Evolutionary conservation across 2,113 vertebrate species (phyloP), one percentile per base, ranked within the genome.

Genomic region (Sylvia atricapilla): DNA sequence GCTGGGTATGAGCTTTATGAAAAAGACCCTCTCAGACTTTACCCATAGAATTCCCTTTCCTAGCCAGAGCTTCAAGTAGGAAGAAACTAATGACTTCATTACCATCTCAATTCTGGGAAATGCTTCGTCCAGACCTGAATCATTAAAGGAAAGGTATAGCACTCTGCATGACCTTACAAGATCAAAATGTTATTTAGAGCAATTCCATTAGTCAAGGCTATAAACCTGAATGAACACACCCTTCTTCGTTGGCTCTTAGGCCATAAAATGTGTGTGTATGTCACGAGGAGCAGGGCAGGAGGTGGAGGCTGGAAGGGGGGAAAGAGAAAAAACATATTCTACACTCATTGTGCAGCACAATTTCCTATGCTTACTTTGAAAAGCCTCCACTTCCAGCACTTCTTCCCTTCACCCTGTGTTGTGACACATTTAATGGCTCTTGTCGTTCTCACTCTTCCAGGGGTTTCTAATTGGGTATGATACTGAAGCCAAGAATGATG

Each of bases 101-200:
- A 98, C 98, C 98, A 98, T 98, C 98, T 98, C 98, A 98, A 98
- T 98, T 98, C 98, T 98, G 98, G 98, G 98, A 98, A 98, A 98
- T 97, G 97, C 95, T 94, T 96, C 85, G 97, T 97, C 97, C 98
- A 98, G 98, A 98, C 97, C 98, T 97, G 98, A 97, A 97, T 97
- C 98, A 93, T 98, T 96, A 98, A 97, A 98, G 97, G 96, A 97
- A 98, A 98, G 98, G 98, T 98, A 98, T 96, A 97, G 97, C 96
- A 97, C 98, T 98, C 97, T 97, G 96, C 10, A 73, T 98, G 98
- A 98, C 98, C 98, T 98, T 98, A 94, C 88, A 94, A 96, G 97
- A 98, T 98, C 97, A 98, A 98, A 98, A 98, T 97, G 97, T 97
- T 97, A 97, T 97, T 97, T 98, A 97, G 97, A 97, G 97, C 97